A percentile compares a stretch with the other conserved stretches of the same genome.
These are phyloP conservation scores for Oligia strigilis DNA, from an alignment of 2,888 invertebrate genomes.

Conservation along the genomic window DNA sequence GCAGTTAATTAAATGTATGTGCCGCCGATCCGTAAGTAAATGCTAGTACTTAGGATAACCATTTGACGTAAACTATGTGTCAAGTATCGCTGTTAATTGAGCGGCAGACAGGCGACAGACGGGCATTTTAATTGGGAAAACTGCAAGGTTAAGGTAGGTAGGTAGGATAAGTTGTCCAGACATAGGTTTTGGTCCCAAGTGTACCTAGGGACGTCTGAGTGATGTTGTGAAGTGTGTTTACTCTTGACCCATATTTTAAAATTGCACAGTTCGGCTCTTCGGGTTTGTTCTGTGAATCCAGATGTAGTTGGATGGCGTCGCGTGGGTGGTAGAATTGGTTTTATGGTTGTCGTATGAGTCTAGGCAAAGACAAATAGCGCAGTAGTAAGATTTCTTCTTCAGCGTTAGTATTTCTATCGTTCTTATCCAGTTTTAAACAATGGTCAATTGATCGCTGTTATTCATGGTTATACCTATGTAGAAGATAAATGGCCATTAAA, in stretches of 20 bases:
- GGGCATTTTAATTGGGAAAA: constrained; percentile 36
- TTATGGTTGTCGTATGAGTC: neutral
- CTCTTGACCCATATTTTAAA: constrained; percentile 20
- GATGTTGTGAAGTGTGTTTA: neutral
- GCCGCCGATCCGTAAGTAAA: neutral
- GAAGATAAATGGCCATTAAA: neutral
- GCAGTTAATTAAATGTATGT: neutral
- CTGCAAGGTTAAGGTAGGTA: constrained; percentile 17
- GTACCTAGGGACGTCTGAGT: neutral
- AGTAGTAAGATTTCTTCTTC: neutral
- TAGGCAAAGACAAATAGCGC: neutral
- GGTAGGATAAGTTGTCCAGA: constrained; percentile 13
- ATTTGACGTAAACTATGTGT: constrained; percentile 9
- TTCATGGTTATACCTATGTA: neutral
- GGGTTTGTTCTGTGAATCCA: neutral
- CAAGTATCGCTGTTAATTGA: constrained; percentile 37
- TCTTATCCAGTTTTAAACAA: neutral
- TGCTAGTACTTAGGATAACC: constrained; percentile 3
- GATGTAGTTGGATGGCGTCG: constrained; percentile 1
- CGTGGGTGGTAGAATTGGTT: constrained; percentile 3
- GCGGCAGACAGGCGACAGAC: constrained; percentile 49
- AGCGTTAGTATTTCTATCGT: neutral
- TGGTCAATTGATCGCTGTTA: neutral
- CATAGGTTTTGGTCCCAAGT: constrained; percentile 5
- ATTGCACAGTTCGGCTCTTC: constrained; percentile 9